Conservation (phyloP, 2,888 invertebrate genomes). For the Dryocosmus kuriphilus region DNA sequence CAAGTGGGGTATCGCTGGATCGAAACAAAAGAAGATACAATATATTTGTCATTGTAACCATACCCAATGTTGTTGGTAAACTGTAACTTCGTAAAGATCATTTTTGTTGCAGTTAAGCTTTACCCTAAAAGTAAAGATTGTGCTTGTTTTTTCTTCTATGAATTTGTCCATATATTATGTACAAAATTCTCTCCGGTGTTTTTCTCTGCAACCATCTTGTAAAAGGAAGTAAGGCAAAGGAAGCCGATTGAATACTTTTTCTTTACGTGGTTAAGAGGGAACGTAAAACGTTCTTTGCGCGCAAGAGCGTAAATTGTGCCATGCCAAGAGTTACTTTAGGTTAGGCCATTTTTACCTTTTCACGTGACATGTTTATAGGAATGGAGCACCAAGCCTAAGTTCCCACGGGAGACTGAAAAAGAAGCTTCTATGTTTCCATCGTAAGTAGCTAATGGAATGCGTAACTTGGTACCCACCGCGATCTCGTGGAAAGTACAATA, state of each 20-base stretch:
- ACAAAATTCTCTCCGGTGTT: neutral
- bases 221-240: conserved; percentile 4
- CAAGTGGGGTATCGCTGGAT: no score
- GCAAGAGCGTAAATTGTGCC: conserved; percentile 16
- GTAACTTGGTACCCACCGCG: conserved; percentile 29
- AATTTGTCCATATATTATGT: no score
- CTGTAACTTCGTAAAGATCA: no score
- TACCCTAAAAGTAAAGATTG: no score
- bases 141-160: no score
- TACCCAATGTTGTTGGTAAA: no score
- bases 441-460: conserved; percentile 35
- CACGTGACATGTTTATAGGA: conserved; percentile 38
- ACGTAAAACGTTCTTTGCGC: conserved; percentile 23
- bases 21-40: no score
- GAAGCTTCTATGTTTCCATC: conserved; percentile 22
- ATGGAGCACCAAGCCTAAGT: conserved; percentile 27
- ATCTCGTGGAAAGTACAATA: conserved; percentile 36
- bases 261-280: conserved; percentile 17
- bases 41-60: no score
- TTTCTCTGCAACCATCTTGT: neutral
- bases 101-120: no score
- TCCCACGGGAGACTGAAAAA: conserved; percentile 32
- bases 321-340: conserved; percentile 30
- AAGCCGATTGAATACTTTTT: conserved; percentile 20
- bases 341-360: conserved; percentile 37